Evolutionary conservation across 2,113 vertebrate genomes (phyloP).

Genomic region (Oenanthe oenanthe): DNA sequence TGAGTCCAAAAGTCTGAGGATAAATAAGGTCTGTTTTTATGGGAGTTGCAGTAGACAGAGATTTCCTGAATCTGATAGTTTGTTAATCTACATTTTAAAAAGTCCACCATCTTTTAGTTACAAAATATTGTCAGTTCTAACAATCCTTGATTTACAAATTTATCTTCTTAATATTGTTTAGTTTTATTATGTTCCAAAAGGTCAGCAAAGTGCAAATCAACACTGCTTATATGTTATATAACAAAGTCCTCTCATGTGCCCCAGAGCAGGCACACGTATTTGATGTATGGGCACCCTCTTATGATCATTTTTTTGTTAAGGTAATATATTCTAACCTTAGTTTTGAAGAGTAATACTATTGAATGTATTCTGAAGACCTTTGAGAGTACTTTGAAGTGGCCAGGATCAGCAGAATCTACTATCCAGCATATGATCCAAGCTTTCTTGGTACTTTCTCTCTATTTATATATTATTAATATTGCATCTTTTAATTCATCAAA

Average conservation of each 20-base stretch:
- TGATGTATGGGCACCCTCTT: background rate
- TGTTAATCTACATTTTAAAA: background rate
- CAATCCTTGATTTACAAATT: background rate
- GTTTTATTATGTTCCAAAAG: background rate
- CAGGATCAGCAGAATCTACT: background rate
- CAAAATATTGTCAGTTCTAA: background rate
- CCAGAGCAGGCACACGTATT: background rate
- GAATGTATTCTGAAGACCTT: constrained; percentile 19
- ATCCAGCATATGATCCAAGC: background rate
- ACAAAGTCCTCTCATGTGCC: background rate
- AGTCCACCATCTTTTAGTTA: background rate
- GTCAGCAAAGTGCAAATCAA: background rate
- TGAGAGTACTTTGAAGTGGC: constrained; percentile 32
- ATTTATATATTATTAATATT: constrained; percentile 49
- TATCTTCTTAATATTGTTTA: background rate
- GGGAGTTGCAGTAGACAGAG: background rate
- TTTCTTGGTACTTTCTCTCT: background rate
- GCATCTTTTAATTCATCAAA: constrained; percentile 42
- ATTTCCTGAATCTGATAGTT: background rate
- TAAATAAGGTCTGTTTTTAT: background rate
- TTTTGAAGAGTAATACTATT: background rate
- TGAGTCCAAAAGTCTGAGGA: background rate
- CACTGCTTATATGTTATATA: background rate
- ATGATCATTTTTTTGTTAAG: constrained; percentile 3
- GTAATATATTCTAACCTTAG: background rate